phyloP scores from a whole-genome alignment of 2,797 vertebrate species.

The Onychomys arenicola region DNA sequence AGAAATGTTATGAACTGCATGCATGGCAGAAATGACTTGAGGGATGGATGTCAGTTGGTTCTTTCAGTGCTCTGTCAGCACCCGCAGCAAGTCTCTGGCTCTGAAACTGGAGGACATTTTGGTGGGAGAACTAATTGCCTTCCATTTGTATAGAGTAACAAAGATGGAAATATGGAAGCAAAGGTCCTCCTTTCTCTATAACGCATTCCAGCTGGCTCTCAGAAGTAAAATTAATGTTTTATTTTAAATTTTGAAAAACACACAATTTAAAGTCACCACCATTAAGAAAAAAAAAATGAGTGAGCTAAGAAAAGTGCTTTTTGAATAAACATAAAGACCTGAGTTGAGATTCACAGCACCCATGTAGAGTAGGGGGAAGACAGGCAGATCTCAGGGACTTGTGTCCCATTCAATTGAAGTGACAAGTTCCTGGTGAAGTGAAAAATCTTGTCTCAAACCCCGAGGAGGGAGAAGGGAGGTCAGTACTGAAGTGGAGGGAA shows the following conservation, averaged over 20 bases:
- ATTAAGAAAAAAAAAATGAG: neutral
- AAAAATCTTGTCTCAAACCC: neutral
- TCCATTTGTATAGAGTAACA: constrained; percentile 5
- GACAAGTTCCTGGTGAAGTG: neutral
- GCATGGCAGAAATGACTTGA: constrained; percentile 68
- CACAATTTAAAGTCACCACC: neutral
- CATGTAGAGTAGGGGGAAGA: neutral
- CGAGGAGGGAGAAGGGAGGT: neutral
- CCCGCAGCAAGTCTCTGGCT: neutral
- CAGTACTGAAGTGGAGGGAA: neutral
- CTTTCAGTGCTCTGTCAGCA: constrained; percentile 50
- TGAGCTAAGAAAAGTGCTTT: neutral
- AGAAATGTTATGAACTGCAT: constrained; percentile 75
- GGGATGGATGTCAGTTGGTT: constrained; percentile 62
- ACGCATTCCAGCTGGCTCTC: neutral
- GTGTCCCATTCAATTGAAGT: neutral
- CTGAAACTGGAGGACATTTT: constrained; percentile 57
- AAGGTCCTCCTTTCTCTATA: neutral
- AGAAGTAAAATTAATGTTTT: neutral
- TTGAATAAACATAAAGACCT: neutral
- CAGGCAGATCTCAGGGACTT: neutral
- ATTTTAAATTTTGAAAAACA: constrained; percentile 3
- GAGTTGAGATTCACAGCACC: too few relatives aligned
- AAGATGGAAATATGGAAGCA: neutral
- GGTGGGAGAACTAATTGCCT: neutral